Conservation (phyloP, 2,797 vertebrate genomes). For the Apogon talboti region DNA sequence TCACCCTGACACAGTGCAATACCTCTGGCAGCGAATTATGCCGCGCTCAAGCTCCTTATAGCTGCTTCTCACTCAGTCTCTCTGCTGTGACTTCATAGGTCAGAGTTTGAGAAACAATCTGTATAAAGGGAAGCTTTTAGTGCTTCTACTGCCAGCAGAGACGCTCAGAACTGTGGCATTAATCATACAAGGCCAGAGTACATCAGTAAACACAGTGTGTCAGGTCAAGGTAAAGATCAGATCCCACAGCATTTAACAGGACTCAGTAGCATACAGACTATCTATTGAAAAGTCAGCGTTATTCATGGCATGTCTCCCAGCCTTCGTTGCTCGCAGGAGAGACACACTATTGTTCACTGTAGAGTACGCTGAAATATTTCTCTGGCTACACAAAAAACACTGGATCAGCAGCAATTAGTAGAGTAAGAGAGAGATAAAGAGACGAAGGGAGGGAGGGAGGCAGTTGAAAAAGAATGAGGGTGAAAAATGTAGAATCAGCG, state of each 20-base stretch:
- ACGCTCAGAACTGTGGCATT: slow-evolving; percentile 60
- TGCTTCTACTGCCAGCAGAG: slow-evolving; percentile 60
- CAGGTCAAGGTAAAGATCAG: slow-evolving; percentile 83
- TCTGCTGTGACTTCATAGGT: slow-evolving; percentile 61
- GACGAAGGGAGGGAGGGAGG: slow-evolving; percentile 54
- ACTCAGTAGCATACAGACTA: slow-evolving; percentile 74
- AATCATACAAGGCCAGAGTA: slow-evolving; percentile 77
- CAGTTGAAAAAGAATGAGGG: slow-evolving; percentile 61
- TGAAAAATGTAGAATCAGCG: slow-evolving; percentile 76
- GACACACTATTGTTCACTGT: slow-evolving; percentile 78
- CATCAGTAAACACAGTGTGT: slow-evolving; percentile 82
- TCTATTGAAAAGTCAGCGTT: slow-evolving; percentile 81
- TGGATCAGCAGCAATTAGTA: slow-evolving; percentile 82
- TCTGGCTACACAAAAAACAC: slow-evolving; percentile 79
- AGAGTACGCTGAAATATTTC: slow-evolving; percentile 78
- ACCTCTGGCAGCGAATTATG: slow-evolving; percentile 59
- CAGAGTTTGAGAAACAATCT: slow-evolving; percentile 72
- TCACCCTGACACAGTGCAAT: slow-evolving; percentile 59
- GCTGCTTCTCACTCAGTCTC: slow-evolving; percentile 46
- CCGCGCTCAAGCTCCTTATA: slow-evolving; percentile 35
- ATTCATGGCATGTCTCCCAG: slow-evolving; percentile 75
- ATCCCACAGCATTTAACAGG: slow-evolving; percentile 80
- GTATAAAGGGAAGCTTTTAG: slow-evolving; percentile 70
- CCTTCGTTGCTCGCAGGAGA: slow-evolving; percentile 65
- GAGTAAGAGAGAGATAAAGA: slow-evolving; percentile 79